These are phyloP conservation scores for Glaucomys volans DNA, from an alignment of 2,113 vertebrate genomes.

Conservation along the genomic window DNA sequence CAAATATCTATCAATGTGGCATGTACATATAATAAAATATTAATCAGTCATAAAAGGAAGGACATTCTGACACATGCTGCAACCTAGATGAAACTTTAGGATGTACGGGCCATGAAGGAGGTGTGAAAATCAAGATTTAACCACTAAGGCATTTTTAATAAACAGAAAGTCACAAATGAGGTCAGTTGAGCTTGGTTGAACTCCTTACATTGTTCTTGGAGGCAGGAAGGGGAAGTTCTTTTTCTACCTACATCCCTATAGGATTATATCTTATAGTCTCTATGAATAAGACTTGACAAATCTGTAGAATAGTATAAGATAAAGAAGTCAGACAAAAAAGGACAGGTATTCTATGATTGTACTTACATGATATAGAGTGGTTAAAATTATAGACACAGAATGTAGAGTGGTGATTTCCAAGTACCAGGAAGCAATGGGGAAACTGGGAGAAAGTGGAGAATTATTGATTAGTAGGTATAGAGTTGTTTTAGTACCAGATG, in stretches of 20 bases:
- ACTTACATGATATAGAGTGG: neutral
- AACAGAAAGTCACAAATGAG: constrained; percentile 63
- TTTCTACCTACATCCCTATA: neutral
- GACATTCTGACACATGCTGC: neutral
- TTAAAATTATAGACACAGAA: neutral
- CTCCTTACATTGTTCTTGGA: neutral
- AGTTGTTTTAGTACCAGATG: neutral
- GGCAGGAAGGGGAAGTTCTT: neutral
- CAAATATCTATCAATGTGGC: neutral
- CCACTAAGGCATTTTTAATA: constrained; percentile 62
- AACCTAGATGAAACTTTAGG: neutral
- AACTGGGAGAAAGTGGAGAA: neutral
- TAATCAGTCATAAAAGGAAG: neutral
- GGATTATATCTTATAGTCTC: neutral
- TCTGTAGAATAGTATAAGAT: neutral
- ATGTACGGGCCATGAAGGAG: constrained; percentile 54
- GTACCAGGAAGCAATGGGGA: neutral
- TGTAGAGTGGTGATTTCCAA: neutral
- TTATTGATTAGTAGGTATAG: neutral
- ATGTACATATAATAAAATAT: neutral
- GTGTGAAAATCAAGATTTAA: constrained; percentile 44
- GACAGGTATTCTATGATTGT: neutral
- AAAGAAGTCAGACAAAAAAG: neutral
- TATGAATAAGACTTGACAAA: neutral
- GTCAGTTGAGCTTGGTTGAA: constrained; percentile 5